phyloP scores from a whole-genome alignment of 2,888 invertebrate genomes.

The Girardia tigrina region DNA sequence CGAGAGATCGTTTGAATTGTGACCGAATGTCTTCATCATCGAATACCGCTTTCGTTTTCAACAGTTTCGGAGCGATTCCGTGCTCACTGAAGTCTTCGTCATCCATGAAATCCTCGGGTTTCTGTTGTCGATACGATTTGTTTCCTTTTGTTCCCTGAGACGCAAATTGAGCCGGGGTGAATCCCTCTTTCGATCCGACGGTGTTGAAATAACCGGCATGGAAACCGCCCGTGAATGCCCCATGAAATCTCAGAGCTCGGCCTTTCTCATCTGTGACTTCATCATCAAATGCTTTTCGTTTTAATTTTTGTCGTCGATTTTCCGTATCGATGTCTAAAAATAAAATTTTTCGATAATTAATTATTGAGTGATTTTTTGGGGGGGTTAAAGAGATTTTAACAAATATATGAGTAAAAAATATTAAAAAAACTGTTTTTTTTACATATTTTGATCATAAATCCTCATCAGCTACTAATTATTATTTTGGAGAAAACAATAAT shows the following conservation, averaged over 20 bases:
- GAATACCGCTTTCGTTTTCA: conserved; percentile 7
- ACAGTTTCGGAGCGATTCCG: conserved; percentile 74
- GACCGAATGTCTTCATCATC: neutral
- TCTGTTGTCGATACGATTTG: neutral
- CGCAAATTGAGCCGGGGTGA: neutral
- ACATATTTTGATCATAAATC: too few relatives aligned
- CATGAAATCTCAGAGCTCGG: conserved; percentile 71
- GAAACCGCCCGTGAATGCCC: conserved; percentile 94
- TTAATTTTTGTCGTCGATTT: conserved; percentile 18
- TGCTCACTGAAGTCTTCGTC: conserved; percentile 84
- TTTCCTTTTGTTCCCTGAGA: neutral
- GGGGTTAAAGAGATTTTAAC: too few relatives aligned
- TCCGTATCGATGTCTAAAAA: neutral
- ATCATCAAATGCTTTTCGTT: conserved; percentile 25
- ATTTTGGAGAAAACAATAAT: too few relatives aligned
- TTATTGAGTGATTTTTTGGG: too few relatives aligned
- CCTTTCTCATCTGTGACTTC: conserved; percentile 72
- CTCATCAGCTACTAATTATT: too few relatives aligned
- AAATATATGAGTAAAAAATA: too few relatives aligned
- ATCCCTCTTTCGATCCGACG: conserved; percentile 72
- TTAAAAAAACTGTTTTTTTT: too few relatives aligned
- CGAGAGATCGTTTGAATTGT: neutral
- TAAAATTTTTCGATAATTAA: too few relatives aligned
- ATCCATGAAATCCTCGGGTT: conserved; percentile 90
- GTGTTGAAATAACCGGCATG: conserved; percentile 93